These are phyloP conservation scores for Phoenicopterus ruber DNA, from an alignment of 2,113 vertebrate genomes.

Conservation along the genomic window DNA sequence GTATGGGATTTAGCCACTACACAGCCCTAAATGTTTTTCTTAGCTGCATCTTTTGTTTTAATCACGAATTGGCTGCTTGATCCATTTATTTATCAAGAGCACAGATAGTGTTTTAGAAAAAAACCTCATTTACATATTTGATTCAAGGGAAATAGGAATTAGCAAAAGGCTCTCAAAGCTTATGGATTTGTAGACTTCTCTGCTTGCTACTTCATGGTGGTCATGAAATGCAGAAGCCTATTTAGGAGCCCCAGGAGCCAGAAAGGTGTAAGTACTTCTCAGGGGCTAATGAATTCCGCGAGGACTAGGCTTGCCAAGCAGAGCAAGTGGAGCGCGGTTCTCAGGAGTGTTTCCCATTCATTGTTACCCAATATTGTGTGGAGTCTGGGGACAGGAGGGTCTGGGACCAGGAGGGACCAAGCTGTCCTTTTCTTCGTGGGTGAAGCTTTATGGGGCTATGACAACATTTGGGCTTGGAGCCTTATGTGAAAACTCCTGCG, in stretches of 20 bases:
- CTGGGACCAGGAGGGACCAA: not conserved
- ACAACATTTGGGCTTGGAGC: not conserved
- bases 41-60: not conserved
- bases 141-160: not conserved
- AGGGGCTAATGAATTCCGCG: not conserved
- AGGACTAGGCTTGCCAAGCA: not conserved
- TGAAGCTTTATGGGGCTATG: not conserved
- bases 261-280: not conserved
- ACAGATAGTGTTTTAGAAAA: not conserved
- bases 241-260: not conserved
- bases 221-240: not conserved
- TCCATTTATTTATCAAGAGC: not conserved
- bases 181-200: not conserved
- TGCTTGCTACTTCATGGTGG: not conserved
- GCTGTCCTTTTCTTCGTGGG: not conserved
- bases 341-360: fast-evolving
- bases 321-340: fast-evolving
- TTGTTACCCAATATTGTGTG: not conserved
- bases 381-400: not conserved
- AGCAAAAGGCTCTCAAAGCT: not conserved
- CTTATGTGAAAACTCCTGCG: not conserved
- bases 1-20: not conserved
- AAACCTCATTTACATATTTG: not conserved
- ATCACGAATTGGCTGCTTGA: not conserved
- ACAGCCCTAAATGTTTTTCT: not conserved